Conservation (phyloP, 2,888 invertebrate species). For the Amblyteles armatorius region DNA sequence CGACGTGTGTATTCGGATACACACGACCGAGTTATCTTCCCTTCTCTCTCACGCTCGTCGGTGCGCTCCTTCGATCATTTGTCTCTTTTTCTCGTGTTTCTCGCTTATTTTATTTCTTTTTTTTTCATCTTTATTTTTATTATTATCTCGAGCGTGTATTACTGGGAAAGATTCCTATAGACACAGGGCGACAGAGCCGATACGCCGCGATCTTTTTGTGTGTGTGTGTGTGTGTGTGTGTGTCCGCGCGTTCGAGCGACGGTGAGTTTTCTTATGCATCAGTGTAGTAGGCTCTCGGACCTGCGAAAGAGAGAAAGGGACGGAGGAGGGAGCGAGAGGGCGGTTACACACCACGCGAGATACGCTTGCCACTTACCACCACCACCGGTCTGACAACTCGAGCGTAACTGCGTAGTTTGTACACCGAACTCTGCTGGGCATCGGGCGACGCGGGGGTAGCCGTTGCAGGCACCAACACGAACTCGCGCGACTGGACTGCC, state of each 20-base stretch:
- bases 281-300: slow-evolving; percentile 7
- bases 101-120: not conserved
- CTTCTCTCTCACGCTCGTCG: slow-evolving; percentile 14
- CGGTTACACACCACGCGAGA: slow-evolving; percentile 63
- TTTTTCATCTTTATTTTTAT: slow-evolving; percentile 27
- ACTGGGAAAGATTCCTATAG: slow-evolving; percentile 44
- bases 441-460: slow-evolving; percentile 63
- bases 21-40: slow-evolving; percentile 1
- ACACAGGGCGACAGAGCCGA: slow-evolving; percentile 17
- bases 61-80: slow-evolving; percentile 3
- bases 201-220: not conserved
- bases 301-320: slow-evolving; percentile 42
- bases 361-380: slow-evolving; percentile 71
- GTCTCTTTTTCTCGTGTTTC: slow-evolving; percentile 23
- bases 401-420: slow-evolving; percentile 82
- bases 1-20: slow-evolving; percentile 4
- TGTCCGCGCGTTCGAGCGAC: slow-evolving; percentile 29
- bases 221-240: slow-evolving; percentile 38
- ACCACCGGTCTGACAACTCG: slow-evolving; percentile 75
- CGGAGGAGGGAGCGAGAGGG: slow-evolving; percentile 40
- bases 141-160: slow-evolving; percentile 46
- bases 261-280: slow-evolving; percentile 57
- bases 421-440: slow-evolving; percentile 68
- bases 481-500: slow-evolving; percentile 45
- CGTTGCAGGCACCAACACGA: slow-evolving; percentile 47